Percentiles rank a stretch among this genome's conserved stretches.
Evolutionary conservation across 35 echinoderm and acorn worm species (phyloP).

Genomic region (Eucidaris tribuloides): DNA sequence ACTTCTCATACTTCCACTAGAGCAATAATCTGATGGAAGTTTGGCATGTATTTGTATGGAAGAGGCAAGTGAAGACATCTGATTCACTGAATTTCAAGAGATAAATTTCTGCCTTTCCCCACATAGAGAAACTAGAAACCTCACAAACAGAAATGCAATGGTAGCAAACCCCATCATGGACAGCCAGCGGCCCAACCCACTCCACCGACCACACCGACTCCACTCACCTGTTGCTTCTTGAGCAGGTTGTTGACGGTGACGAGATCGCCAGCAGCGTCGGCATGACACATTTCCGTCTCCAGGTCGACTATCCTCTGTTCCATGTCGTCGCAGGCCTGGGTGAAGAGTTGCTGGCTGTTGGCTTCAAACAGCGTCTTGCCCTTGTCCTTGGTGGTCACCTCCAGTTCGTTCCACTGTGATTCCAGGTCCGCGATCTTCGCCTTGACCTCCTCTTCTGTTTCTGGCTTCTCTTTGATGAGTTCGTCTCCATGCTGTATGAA

Average conservation of each 20-base stretch:
- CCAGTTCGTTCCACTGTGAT: slow-evolving; percentile 77
- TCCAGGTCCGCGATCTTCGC: slow-evolving; percentile 75
- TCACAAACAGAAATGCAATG: too few species aligned
- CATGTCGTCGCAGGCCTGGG: slow-evolving; percentile 90
- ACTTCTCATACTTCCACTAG: too few species aligned
- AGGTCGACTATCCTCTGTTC: slow-evolving; percentile 91
- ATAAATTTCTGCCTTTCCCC: too few species aligned
- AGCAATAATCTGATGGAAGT: too few species aligned
- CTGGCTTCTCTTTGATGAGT: slow-evolving; percentile 87
- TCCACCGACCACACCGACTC: too few species aligned
- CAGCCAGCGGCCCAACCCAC: too few species aligned
- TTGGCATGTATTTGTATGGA: too few species aligned
- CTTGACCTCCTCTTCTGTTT: slow-evolving; percentile 68
- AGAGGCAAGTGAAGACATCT: too few species aligned
- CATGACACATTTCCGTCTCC: slow-evolving; percentile 83
- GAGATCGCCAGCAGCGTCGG: slow-evolving; percentile 64
- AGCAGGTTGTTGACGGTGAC: slow-evolving; percentile 79
- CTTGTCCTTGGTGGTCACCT: slow-evolving; percentile 77
- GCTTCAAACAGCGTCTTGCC: slow-evolving; percentile 92
- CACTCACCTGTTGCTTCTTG: slow-evolving; percentile 98
- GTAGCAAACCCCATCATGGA: too few species aligned
- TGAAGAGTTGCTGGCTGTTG: slow-evolving; percentile 91
- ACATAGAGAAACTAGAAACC: too few species aligned
- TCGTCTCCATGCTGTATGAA: slow-evolving; percentile 89
- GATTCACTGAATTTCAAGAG: too few species aligned